These are phyloP conservation scores for Hartigia nigra DNA, from an alignment of 2,888 invertebrate species.

Conservation along the genomic window DNA sequence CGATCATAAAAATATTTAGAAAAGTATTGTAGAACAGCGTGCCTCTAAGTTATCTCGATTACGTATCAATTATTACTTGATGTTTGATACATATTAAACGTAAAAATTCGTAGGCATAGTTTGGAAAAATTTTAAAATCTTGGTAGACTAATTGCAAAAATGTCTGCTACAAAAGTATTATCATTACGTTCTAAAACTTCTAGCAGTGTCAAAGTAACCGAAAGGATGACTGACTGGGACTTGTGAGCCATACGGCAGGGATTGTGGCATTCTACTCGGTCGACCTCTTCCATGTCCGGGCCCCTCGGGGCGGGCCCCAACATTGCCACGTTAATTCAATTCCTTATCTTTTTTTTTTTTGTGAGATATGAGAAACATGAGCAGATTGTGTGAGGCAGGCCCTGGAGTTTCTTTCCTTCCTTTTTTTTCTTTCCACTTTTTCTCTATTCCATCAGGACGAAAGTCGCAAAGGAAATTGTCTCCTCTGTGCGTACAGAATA, in stretches of 20 bases:
- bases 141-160: background rate
- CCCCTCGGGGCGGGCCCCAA: slow-evolving; percentile 18
- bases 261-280: slow-evolving; percentile 1
- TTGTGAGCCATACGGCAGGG: slow-evolving; percentile 10
- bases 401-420: background rate
- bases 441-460: background rate
- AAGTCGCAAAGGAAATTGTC: background rate
- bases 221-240: slow-evolving; percentile 7
- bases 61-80: background rate
- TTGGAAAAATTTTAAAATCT: background rate
- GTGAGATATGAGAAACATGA: slow-evolving; percentile 20
- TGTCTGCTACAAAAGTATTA: background rate
- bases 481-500: background rate
- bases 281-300: slow-evolving; percentile 22
- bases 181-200: background rate
- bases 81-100: background rate
- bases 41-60: background rate
- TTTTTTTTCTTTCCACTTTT: background rate
- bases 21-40: background rate
- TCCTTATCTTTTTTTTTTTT: slow-evolving; percentile 21
- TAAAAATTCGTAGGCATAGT: background rate
- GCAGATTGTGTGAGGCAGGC: slow-evolving; percentile 12
- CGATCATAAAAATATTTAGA: background rate
- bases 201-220: background rate
- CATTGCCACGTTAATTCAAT: slow-evolving; percentile 24